These are phyloP conservation scores for Anabacerthia variegaticeps DNA, from an alignment of 2,797 vertebrate genomes.

Conservation along the genomic window DNA sequence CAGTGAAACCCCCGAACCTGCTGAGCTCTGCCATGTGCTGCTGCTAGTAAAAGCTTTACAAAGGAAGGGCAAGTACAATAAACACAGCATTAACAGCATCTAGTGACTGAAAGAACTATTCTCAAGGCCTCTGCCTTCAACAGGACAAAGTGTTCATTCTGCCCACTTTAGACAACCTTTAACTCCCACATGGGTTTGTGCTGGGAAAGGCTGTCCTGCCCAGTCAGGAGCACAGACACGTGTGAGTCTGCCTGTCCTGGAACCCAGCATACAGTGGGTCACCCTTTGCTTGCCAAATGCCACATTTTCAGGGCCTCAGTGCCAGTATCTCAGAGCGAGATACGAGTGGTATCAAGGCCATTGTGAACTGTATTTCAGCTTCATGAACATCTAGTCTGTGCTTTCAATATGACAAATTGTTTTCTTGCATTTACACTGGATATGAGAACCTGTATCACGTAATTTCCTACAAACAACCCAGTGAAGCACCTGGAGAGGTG, in stretches of 20 bases:
- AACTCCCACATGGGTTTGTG: not conserved
- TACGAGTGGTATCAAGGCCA: not conserved
- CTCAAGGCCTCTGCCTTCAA: not conserved
- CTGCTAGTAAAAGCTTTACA: not conserved
- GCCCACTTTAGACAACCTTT: not conserved
- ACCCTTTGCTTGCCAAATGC: accelerated
- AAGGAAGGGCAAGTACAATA: not conserved
- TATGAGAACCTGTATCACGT: not conserved
- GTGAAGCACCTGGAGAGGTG: not conserved
- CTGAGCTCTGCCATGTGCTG: not conserved
- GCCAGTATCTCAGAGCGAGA: too few species aligned
- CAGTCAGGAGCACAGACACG: accelerated
- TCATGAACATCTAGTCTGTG: not conserved
- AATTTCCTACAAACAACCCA: not conserved
- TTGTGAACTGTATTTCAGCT: not conserved
- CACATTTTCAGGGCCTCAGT: not conserved
- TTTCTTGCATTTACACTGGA: not conserved
- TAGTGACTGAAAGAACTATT: not conserved
- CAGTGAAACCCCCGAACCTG: not conserved
- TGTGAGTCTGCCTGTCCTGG: not conserved
- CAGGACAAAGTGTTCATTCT: not conserved
- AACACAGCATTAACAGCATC: not conserved
- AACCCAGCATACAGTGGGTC: not conserved
- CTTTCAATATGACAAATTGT: not conserved
- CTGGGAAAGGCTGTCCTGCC: not conserved